Evolutionary conservation across 2,113 vertebrate genomes (phyloP), one percentile per base, ranked within the genome.

Genomic region (Heterotilapia buettikoferi): DNA sequence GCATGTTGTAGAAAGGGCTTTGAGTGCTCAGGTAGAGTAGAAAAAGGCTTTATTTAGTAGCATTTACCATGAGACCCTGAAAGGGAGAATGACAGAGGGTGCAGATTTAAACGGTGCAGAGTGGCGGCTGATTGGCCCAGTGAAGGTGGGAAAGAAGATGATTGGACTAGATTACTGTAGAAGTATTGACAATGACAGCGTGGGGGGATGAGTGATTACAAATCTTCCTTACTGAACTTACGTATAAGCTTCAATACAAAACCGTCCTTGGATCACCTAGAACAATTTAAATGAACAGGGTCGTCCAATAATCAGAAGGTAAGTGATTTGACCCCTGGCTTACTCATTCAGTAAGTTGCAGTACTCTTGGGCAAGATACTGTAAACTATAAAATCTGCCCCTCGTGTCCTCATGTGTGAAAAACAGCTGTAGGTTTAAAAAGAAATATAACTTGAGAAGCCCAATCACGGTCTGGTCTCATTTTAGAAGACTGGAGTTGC

Each of bases 281-380:
- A 73, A 18, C 14, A 3, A 45, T 73, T 73, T 73, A 26, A 45
- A 18, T 45, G 13, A 71, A 43, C 13, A 45, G 36, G 7, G 38
- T 24, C 3, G 0, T 71, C 66, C 38, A 45, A 16, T 43, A 73
- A 26, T 0, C 0, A 2, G 8, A 26, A 26, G 21, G 66, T 26
- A 3, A 16, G 13, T 73, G 38, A 16, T 73, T 73, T 73, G 21
- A 73, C 10, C 13, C 40, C 68, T 18, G 40, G 68, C 40, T 76
- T 76, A 26, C 16, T 1, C 68, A 76, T 18, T 76, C 8, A 26
- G 21, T 40, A 73, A 45, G 21, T 73, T 10, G 13, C 5, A 26
- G 40, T 18, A 73, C 24, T 73, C 66, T 71, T 71, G 63, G 33
- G 36, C 5, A 73, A 73, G 5, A 76, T 29, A 8, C 68, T 76